phyloP scores from a whole-genome alignment of 2,797 vertebrate genomes.

The Triplophysa yarkandensis region DNA sequence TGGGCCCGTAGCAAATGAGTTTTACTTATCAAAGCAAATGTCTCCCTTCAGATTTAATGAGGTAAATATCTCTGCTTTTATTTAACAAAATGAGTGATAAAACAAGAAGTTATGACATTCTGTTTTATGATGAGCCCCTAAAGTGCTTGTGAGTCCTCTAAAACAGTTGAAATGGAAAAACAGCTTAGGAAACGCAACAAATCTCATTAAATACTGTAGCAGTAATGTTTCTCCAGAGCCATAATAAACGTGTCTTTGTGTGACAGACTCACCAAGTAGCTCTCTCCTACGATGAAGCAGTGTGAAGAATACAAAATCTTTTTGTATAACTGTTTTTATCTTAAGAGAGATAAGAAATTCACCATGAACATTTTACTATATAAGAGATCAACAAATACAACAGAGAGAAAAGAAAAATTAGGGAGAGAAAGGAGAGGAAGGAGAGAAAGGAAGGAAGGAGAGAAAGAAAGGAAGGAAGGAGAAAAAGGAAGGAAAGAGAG shows the following conservation, averaged over 20 bases:
- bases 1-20: neutral
- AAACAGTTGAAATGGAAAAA: constrained; percentile 34
- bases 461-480: neutral
- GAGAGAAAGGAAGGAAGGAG: neutral
- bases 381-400: neutral
- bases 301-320: neutral
- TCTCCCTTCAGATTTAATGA: constrained; percentile 32
- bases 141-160: constrained; percentile 18
- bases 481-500: neutral
- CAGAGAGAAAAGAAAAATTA: neutral
- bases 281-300: neutral
- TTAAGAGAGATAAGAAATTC: neutral
- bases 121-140: constrained; percentile 30
- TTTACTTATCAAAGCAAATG: constrained; percentile 24
- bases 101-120: constrained; percentile 33
- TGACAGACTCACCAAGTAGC: constrained; percentile 5
- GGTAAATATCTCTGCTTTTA: constrained; percentile 21
- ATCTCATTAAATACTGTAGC: constrained; percentile 44
- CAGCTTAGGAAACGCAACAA: constrained; percentile 36
- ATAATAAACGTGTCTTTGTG: constrained; percentile 32
- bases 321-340: neutral
- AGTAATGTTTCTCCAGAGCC: constrained; percentile 45
- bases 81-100: constrained; percentile 37
- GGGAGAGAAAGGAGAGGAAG: neutral
- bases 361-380: neutral